Percentiles rank a stretch among this genome's conserved stretches.
Conservation (phyloP, 2,797 vertebrate genomes). For the Falco peregrinus region DNA sequence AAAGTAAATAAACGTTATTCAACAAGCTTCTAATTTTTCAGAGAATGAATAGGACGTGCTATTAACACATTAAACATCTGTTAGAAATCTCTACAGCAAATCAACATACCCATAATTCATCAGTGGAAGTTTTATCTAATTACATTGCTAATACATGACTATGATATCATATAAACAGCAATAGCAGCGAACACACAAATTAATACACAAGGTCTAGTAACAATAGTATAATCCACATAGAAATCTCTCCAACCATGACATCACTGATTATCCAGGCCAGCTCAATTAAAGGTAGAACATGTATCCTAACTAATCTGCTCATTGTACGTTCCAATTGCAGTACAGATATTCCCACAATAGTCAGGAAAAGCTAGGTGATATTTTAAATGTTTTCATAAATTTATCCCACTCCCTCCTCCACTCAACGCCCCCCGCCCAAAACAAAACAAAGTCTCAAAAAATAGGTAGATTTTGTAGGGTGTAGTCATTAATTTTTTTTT, state of each 20-base stretch:
- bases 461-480: neutral
- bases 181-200: neutral
- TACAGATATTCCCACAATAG: neutral
- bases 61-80: neutral
- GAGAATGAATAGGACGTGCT: neutral
- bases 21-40: neutral
- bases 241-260: neutral
- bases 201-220: neutral
- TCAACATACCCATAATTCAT: neutral
- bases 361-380: neutral
- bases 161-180: neutral
- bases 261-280: neutral
- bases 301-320: neutral
- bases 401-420: accelerated
- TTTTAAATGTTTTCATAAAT: neutral
- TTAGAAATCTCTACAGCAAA: neutral
- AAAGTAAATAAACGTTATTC: neutral
- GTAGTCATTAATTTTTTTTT: neutral
- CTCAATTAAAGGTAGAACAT: neutral
- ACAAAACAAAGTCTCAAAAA: neutral
- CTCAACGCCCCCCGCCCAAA: neutral
- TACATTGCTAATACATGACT: neutral
- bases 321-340: neutral
- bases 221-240: neutral
- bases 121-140: neutral